These are phyloP conservation scores for Agrotis puta DNA, from an alignment of 2,888 invertebrate species.

Conservation along the genomic window DNA sequence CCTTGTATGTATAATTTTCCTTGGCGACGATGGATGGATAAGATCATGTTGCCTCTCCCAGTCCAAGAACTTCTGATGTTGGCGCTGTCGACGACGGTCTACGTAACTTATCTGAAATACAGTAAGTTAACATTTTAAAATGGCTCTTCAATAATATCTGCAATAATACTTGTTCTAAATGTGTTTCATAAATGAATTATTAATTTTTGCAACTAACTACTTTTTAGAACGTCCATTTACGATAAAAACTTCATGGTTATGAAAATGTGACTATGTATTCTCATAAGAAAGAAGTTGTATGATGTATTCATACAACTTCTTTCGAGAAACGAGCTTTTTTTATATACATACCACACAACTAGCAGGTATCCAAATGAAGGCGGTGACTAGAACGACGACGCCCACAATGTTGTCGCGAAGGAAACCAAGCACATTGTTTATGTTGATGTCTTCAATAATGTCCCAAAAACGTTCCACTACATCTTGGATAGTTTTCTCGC, in stretches of 20 bases:
- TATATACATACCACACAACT: conserved; percentile 92
- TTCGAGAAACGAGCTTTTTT: too few relatives aligned
- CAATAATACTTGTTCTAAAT: background rate
- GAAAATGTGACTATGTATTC: too few relatives aligned
- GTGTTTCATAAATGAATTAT: too few relatives aligned
- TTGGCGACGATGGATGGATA: conserved; percentile 94
- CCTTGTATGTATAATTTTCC: conserved; percentile 93
- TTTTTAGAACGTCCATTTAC: too few relatives aligned
- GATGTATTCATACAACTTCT: too few relatives aligned
- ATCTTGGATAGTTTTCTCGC: conserved; percentile 98
- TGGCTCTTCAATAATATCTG: background rate
- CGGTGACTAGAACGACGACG: conserved; percentile 96
- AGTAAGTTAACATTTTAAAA: background rate
- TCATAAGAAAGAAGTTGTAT: too few relatives aligned
- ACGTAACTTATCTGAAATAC: conserved; percentile 93
- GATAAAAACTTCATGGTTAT: too few relatives aligned
- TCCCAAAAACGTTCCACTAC: conserved; percentile 99
- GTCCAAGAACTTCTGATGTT: conserved; percentile 93
- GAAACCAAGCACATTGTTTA: conserved; percentile 97
- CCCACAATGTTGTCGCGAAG: conserved; percentile 98
- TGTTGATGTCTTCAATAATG: conserved; percentile 98
- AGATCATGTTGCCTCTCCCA: conserved; percentile 94
- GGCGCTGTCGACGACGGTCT: conserved; percentile 94
- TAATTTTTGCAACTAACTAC: too few relatives aligned
- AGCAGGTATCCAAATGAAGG: conserved; percentile 98